Base-by-base conservation (phyloP, 2,888 invertebrate species). In the Onchidella celtica region DNA sequence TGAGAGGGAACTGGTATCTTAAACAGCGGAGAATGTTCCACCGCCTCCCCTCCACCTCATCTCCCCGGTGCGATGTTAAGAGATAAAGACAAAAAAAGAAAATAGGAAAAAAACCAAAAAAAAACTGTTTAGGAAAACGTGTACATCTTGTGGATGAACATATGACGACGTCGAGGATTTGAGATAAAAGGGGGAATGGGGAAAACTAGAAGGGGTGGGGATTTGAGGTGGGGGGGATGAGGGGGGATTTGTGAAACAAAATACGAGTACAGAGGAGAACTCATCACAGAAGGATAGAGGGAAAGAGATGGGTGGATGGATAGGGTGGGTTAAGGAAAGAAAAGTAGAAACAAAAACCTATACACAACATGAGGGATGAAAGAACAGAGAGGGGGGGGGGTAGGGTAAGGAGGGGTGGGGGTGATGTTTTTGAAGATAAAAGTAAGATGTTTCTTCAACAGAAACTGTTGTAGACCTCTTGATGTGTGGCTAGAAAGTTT, bases 1-100 rank as follows among this genome's bases (percentile, higher is more conserved):
- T 14, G 38, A 36, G 61, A 61, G 61, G 24, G 21, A 59, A 27
- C 73, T 73, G 73, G 73, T 27, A 59, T 24, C 73, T 73, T 36
- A 17, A 72, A 61, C n/a, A 72, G 72, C 34, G 14, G n/a, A 24
- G 55, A 17, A n/a, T 4, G 57, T 57, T 32, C 47, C 65, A 75
- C 47, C 4, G 6, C 47, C 17, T 11, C 47, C 9, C 47, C 47
- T 47, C n/a, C n/a, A n/a, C n/a, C n/a, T n/a, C n/a, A n/a, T n/a
- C n/a, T n/a, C n/a, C n/a, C n/a, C n/a, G n/a, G n/a, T n/a, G n/a
- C n/a, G n/a, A n/a, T n/a, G n/a, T n/a, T n/a, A n/a, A n/a, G n/a
- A n/a, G 59, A 59, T 32, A 27, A 3, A 0, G 24, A 32, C 65
- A 47, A 32, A 65, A 17, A 27, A 24, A 65, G 32, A 65, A 32